Evolutionary conservation across 2,888 invertebrate genomes (phyloP).

Genomic region (Halocaridina rubra): DNA sequence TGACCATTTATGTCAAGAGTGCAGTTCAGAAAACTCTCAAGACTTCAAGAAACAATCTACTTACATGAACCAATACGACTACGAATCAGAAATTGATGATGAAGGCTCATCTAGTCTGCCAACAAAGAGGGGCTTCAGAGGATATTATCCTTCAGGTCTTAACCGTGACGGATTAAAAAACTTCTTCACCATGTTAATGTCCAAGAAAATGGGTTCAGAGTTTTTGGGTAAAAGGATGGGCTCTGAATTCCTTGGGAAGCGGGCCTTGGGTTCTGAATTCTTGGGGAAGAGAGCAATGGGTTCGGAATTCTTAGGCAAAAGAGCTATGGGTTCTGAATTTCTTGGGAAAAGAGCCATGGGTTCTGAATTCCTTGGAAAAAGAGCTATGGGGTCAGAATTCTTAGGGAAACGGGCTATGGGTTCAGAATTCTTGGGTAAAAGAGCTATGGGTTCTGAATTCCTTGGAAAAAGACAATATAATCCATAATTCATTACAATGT

Average conservation of each 20-base stretch:
- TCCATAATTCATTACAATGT: not conserved
- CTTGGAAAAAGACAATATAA: conserved; percentile 22
- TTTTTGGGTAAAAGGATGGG: conserved; percentile 35
- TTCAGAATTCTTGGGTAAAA: conserved; percentile 44
- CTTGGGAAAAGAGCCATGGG: conserved; percentile 42
- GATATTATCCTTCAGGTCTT: not conserved
- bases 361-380: conserved; percentile 44
- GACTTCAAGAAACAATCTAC: conserved; percentile 32
- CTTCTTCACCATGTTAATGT: conserved; percentile 23
- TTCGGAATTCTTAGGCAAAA: conserved; percentile 45
- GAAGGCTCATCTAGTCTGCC: not conserved
- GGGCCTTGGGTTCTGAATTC: conserved; percentile 46
- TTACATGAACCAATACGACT: conserved; percentile 30
- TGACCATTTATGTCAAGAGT: not conserved
- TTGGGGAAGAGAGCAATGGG: conserved; percentile 43
- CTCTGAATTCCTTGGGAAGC: conserved; percentile 48
- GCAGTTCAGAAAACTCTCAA: not conserved
- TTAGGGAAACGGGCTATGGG: conserved; percentile 46
- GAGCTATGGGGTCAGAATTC: conserved; percentile 52
- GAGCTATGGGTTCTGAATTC: conserved; percentile 47
- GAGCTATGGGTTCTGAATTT: conserved; percentile 48
- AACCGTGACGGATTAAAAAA: not conserved
- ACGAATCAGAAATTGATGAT: not conserved
- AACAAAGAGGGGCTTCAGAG: conserved; percentile 10
- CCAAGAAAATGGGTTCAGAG: conserved; percentile 21